Conservation (phyloP, 2,888 invertebrate genomes). For the Alloscopus bannaensis region DNA sequence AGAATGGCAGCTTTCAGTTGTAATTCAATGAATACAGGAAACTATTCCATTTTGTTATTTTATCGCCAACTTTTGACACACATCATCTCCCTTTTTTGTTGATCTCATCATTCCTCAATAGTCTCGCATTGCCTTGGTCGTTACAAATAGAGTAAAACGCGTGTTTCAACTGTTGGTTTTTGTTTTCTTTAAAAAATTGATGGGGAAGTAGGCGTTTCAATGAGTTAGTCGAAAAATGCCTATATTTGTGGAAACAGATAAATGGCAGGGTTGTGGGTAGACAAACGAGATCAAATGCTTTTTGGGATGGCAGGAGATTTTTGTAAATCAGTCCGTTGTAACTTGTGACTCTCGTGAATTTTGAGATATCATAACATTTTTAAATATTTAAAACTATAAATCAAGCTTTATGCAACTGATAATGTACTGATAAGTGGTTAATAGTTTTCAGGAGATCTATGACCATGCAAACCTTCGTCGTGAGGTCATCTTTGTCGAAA, state of each 20-base stretch:
- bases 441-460: neutral
- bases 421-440: neutral
- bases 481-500: too few species aligned
- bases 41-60: slow-evolving; percentile 55
- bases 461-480: too few species aligned
- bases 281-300: neutral
- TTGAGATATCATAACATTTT: neutral
- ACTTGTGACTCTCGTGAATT: slow-evolving; percentile 2
- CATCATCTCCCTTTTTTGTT: slow-evolving; percentile 52
- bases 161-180: slow-evolving; percentile 37
- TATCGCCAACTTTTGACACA: slow-evolving; percentile 46
- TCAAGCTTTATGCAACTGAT: slow-evolving; percentile 15
- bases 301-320: neutral
- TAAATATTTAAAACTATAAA: slow-evolving; percentile 3
- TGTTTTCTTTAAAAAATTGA: slow-evolving; percentile 47
- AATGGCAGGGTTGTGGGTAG: neutral
- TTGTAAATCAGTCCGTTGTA: neutral
- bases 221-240: slow-evolving; percentile 4
- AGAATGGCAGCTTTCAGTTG: slow-evolving; percentile 44
- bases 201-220: slow-evolving; percentile 53
- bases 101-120: slow-evolving; percentile 42
- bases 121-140: slow-evolving; percentile 55
- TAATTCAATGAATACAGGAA: slow-evolving; percentile 50
- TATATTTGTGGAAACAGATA: too few species aligned
- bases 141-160: slow-evolving; percentile 54